phyloP scores from a whole-genome alignment of 2,113 vertebrate genomes.

The Leuciscus idus region DNA sequence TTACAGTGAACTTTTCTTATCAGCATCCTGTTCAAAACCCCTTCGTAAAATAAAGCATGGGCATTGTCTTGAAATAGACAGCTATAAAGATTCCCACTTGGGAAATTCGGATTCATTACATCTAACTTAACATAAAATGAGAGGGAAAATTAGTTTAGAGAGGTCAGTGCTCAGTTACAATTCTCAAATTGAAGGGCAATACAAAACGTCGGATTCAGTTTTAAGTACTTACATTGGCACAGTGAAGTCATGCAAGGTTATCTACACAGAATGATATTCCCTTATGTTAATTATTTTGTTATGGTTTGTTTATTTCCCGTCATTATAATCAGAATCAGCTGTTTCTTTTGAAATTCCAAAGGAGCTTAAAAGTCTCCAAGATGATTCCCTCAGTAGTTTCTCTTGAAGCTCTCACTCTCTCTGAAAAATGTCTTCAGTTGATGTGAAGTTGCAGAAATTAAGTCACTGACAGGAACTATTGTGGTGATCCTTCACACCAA shows the following conservation, averaged over 20 bases:
- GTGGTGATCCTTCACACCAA: slow-evolving; percentile 13
- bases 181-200: neutral
- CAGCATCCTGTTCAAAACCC: slow-evolving; percentile 50
- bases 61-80: slow-evolving; percentile 48
- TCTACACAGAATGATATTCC: neutral
- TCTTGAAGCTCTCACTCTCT: neutral
- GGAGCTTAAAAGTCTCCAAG: neutral
- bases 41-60: slow-evolving; percentile 55
- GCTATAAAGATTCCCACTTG: slow-evolving; percentile 34
- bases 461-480: slow-evolving; percentile 2
- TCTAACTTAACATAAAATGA: neutral
- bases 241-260: neutral
- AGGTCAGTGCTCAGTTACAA: neutral
- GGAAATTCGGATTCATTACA: neutral
- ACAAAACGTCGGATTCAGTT: neutral
- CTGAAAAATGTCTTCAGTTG: neutral
- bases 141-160: slow-evolving; percentile 4
- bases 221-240: neutral
- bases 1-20: slow-evolving; percentile 57
- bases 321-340: neutral
- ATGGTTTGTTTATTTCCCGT: neutral
- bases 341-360: neutral
- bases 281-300: neutral
- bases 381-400: neutral
- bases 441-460: neutral